Conservation (phyloP, 2,888 invertebrate genomes). For the Orthosia cruda region DNA sequence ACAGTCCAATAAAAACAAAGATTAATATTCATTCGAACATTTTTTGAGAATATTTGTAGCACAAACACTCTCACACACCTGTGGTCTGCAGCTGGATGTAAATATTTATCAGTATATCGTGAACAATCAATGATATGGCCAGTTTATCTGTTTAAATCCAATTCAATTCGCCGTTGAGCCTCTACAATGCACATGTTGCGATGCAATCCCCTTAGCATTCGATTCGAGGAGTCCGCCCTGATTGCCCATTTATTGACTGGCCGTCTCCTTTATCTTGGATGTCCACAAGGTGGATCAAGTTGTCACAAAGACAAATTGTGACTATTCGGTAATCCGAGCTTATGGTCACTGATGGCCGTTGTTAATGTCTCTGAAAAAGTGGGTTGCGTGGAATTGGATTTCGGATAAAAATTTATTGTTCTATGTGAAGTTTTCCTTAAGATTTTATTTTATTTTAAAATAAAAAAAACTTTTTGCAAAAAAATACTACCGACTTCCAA, state of each 20-base stretch:
- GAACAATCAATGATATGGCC: constrained; percentile 46
- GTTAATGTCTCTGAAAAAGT: no score
- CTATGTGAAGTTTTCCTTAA: no score
- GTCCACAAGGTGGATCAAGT: constrained; percentile 19
- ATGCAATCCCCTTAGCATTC: constrained; percentile 57
- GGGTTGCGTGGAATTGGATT: no score
- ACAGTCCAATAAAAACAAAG: constrained; percentile 2
- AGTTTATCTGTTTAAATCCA: constrained; percentile 57
- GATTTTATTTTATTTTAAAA: no score
- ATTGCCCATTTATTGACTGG: constrained; percentile 76
- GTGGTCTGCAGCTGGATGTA: constrained; percentile 25
- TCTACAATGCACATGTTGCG: constrained; percentile 36
- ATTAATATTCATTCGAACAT: constrained; percentile 6
- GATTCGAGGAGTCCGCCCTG: constrained; percentile 54
- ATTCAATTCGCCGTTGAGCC: constrained; percentile 45
- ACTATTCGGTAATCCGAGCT: no score
- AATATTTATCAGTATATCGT: constrained; percentile 44
- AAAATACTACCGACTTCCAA: no score
- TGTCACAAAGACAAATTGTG: no score
- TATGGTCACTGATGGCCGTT: no score
- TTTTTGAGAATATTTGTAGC: constrained; percentile 42
- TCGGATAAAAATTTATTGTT: no score
- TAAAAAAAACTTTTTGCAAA: no score
- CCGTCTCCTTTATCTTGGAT: constrained; percentile 70
- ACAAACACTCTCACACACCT: constrained; percentile 30